Percentiles rank a stretch among this genome's conserved stretches.
These are phyloP conservation scores for Yponomeuta malinellus DNA, from an alignment of 2,888 invertebrate species.

Conservation along the genomic window DNA sequence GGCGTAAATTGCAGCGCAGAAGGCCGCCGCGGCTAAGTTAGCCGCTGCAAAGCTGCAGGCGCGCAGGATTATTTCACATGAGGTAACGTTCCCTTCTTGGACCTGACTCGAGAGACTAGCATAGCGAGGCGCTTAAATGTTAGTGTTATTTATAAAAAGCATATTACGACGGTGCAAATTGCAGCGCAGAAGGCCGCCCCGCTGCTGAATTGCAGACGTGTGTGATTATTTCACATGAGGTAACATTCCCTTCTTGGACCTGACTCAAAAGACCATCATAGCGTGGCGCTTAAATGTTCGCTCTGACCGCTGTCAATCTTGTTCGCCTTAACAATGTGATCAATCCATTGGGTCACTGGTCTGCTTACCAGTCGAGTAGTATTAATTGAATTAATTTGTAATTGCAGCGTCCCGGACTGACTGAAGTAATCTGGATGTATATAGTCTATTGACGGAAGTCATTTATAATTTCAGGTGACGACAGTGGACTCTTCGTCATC, in stretches of 20 bases:
- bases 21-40: conserved; percentile 61
- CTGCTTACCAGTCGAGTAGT: no score
- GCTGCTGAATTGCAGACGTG: conserved; percentile 49
- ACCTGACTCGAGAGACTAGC: no score
- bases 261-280: no score
- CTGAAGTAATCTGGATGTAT: not conserved
- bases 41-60: conserved; percentile 52
- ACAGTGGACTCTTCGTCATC: conserved; percentile 70
- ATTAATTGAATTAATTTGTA: no score
- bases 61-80: conserved; percentile 24
- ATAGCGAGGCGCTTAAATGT: no score
- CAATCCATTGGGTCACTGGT: no score
- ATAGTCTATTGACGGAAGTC: not conserved
- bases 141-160: no score
- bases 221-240: conserved; percentile 20
- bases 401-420: not conserved
- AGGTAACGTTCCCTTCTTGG: no score
- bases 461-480: conserved; percentile 45
- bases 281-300: no score
- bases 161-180: conserved; percentile 33
- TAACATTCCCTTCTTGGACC: no score
- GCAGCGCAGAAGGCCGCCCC: conserved; percentile 66
- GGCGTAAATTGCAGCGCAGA: conserved; percentile 60
- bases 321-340: no score
- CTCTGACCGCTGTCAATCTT: no score